These are phyloP conservation scores for Oligia latruncula DNA, from an alignment of 2,888 invertebrate species.

Conservation along the genomic window DNA sequence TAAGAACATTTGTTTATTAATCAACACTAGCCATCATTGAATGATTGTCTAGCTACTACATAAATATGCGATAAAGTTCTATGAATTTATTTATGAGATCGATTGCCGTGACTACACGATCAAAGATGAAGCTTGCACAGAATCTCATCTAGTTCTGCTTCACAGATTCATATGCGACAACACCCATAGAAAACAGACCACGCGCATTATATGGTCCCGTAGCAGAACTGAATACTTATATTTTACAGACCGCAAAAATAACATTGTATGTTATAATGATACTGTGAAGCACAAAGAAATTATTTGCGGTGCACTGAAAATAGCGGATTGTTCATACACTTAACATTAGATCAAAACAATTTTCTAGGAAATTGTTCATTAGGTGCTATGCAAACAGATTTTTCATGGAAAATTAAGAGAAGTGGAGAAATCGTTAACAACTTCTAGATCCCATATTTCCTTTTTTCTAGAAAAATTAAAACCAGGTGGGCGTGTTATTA, in stretches of 20 bases:
- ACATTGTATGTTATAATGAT: not conserved
- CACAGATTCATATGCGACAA: not conserved
- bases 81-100: slow-evolving; percentile 16
- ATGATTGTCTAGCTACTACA: not conserved
- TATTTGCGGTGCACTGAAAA: not conserved
- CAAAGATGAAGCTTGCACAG: not conserved
- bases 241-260: not conserved
- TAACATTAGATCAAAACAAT: not conserved
- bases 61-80: not conserved
- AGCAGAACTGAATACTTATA: slow-evolving; percentile 3
- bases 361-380: not conserved
- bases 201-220: not conserved
- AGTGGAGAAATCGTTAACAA: not conserved
- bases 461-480: not conserved
- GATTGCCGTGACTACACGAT: slow-evolving; percentile 8
- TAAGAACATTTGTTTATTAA: slow-evolving; percentile 7
- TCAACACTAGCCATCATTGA: not conserved
- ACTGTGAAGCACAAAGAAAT: not conserved
- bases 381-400: not conserved
- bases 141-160: not conserved
- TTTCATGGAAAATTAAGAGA: not conserved
- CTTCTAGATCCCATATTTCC: not conserved
- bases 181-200: not conserved
- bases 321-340: not conserved
- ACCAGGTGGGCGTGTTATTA: slow-evolving; percentile 19